A percentile compares a stretch with the other conserved stretches of the same genome.
phyloP scores from a whole-genome alignment of 2,113 vertebrate genomes.

The Nipponia nippon region DNA sequence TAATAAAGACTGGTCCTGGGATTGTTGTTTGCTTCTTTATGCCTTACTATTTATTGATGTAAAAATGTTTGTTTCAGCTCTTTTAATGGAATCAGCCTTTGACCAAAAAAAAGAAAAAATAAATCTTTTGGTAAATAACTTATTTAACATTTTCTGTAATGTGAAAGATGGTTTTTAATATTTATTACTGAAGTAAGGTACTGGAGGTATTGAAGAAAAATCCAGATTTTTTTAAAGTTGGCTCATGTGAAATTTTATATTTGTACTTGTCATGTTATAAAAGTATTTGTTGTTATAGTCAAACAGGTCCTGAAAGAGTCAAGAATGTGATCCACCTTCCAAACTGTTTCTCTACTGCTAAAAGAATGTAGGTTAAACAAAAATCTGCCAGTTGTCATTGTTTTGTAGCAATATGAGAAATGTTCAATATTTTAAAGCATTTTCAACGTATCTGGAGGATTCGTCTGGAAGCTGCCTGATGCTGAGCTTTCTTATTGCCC shows the following conservation, averaged over 20 bases:
- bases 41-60: constrained; percentile 22
- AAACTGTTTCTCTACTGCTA: background rate
- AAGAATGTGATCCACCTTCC: background rate
- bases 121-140: constrained; percentile 43
- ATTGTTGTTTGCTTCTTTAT: constrained; percentile 1
- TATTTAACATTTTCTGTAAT: constrained; percentile 52
- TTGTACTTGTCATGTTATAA: background rate
- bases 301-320: background rate
- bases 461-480: background rate
- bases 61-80: background rate
- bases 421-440: constrained; percentile 5
- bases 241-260: constrained; percentile 28
- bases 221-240: background rate
- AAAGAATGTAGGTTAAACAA: background rate
- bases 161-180: constrained; percentile 47
- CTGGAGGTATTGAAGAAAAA: background rate
- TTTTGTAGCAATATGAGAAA: background rate
- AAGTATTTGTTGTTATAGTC: background rate
- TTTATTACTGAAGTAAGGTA: constrained; percentile 58
- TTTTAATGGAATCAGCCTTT: constrained; percentile 1
- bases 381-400: background rate
- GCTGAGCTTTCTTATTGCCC: background rate
- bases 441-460: background rate
- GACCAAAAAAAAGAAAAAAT: background rate
- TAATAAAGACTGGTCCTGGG: constrained; percentile 21